Conservation (phyloP, 2,113 vertebrate genomes). For the Chrysemys picta region DNA sequence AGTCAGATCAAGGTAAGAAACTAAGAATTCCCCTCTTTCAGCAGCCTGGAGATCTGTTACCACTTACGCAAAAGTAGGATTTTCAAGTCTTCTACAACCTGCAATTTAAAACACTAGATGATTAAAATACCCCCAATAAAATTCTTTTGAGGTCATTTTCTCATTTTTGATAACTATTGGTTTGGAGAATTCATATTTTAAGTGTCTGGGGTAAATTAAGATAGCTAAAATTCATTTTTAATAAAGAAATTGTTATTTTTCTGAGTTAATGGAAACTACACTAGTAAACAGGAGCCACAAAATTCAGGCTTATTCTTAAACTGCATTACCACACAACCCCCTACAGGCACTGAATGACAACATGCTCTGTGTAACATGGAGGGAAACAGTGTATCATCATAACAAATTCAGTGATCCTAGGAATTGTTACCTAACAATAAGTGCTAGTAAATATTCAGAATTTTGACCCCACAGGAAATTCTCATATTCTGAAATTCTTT, state of each 20-base stretch:
- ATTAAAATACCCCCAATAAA: neutral
- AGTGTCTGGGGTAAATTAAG: neutral
- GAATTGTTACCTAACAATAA: neutral
- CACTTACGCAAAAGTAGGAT: neutral
- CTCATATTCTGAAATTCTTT: neutral
- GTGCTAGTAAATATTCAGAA: neutral
- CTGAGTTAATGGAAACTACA: neutral
- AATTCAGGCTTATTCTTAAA: neutral
- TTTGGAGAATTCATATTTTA: neutral
- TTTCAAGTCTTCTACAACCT: neutral
- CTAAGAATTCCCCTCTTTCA: neutral
- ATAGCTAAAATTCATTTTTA: neutral
- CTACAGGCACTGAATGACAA: neutral
- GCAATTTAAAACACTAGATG: too few relatives aligned
- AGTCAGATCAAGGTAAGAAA: conserved; percentile 84
- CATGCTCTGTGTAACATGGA: neutral
- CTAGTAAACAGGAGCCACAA: neutral
- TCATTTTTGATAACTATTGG: neutral
- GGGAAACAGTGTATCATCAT: neutral
- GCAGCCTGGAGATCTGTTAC: neutral
- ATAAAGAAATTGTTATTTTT: neutral
- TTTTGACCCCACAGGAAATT: neutral
- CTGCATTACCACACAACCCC: too few relatives aligned
- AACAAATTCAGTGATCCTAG: neutral
- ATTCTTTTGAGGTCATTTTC: neutral